Evolutionary conservation across 2,113 vertebrate species (phyloP), one percentile per base, ranked within the genome.

Genomic region (Macquaria australasica): DNA sequence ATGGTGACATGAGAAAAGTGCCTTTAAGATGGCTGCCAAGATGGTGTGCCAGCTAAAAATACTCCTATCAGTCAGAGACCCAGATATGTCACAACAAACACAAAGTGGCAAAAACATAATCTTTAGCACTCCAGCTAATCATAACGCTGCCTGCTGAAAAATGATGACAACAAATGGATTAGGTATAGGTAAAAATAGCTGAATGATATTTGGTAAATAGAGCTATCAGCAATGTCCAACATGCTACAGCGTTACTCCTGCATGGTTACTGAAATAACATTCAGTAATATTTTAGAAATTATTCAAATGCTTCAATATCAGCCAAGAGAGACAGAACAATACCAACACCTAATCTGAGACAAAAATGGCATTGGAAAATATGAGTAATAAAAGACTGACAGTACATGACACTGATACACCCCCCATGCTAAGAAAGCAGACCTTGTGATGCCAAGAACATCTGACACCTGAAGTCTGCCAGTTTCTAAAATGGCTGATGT

Each of bases 21-120:
- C 25, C 83, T 89, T 88, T 88, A 94, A 94, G 90, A 91, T 94
- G 92, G 89, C 84, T 92, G 88, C 87, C 90, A 90, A 87, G 84
- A 88, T 89, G 86, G 71, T 79, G 89, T 69, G 70, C 77, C 48
- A 58, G 86, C 85, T 90, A 90, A 91, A 94, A 93, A 92, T 92
- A 93, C 79, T 86, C 67, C 73, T 43, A 82, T 89, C 87, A 89
- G 71, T 81, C 83, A 85, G 84, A 91, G 87, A 81, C 87, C 91
- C 71, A 91, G 86, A 94, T 88, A 88, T 89, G 90, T 94, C 91
- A 92, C 43, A 85, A 82, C 76, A 84, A 56, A 78, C 81, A 88
- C 71, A 87, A 85, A 59, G 71, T 51, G 50, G 86, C 78, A 85
- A 87, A 88, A 85, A 85, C 79, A 78, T 80, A 85, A 89, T 84